These are phyloP conservation scores for Orthonyx spaldingii DNA, from an alignment of 2,113 vertebrate genomes.

Conservation along the genomic window DNA sequence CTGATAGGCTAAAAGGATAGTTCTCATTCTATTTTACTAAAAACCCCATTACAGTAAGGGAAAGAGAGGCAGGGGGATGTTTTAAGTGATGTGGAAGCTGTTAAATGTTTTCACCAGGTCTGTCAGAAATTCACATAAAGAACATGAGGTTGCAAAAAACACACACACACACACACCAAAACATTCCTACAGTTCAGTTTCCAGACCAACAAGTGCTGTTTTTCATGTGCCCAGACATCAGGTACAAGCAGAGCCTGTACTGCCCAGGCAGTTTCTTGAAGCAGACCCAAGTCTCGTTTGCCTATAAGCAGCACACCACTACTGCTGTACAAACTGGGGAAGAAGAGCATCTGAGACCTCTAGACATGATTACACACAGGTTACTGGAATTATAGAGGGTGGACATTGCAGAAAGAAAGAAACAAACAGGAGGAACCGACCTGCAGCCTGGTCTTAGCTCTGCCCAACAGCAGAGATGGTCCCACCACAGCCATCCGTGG, in stretches of 20 bases:
- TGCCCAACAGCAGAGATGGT: neutral
- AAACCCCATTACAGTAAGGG: rapidly evolving
- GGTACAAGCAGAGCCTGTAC: neutral
- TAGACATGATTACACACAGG: neutral
- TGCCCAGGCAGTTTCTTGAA: neutral
- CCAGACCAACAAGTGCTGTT: neutral
- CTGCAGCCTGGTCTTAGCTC: neutral
- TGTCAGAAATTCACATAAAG: neutral
- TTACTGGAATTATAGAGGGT: neutral
- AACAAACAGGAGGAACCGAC: neutral
- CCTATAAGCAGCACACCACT: neutral
- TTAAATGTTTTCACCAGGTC: neutral
- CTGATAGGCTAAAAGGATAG: neutral
- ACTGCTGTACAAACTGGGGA: neutral
- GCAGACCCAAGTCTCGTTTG: neutral
- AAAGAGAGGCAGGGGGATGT: neutral
- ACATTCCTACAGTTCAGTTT: neutral
- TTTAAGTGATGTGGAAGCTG: neutral
- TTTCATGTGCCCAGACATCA: neutral
- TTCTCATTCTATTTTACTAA: neutral
- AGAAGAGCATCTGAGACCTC: neutral
- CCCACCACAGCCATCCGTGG: neutral
- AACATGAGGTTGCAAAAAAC: neutral
- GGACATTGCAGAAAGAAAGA: neutral
- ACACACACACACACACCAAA: neutral